A percentile compares a stretch with the other conserved stretches of the same genome.
Evolutionary conservation across 2,113 vertebrate species (phyloP).

Genomic region (Poecilia latipinna): DNA sequence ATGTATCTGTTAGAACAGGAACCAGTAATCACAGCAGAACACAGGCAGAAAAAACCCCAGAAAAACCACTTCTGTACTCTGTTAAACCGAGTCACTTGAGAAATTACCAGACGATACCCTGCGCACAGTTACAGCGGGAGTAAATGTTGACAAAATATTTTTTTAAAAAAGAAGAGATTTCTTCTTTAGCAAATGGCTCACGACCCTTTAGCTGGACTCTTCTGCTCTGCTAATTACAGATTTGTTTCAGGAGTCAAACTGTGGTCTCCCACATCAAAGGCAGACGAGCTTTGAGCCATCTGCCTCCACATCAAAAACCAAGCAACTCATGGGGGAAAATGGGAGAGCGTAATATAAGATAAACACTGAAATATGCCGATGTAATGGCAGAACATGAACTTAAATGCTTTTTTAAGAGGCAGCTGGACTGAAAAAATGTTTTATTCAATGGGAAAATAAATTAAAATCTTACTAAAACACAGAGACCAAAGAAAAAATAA

Average conservation of each 20-base stretch:
- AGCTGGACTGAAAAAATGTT: neutral
- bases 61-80: constrained; percentile 29
- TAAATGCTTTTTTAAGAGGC: neutral
- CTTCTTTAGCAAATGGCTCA: constrained; percentile 7
- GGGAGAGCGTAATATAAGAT: neutral
- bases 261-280: neutral
- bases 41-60: constrained; percentile 24
- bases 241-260: neutral
- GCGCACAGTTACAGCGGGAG: constrained; percentile 44
- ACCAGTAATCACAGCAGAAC: constrained; percentile 16
- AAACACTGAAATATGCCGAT: neutral
- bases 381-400: neutral
- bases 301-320: neutral
- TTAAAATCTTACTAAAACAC: neutral
- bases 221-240: constrained; percentile 6
- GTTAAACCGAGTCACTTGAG: constrained; percentile 37
- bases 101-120: constrained; percentile 51
- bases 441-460: no score
- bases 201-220: constrained; percentile 14
- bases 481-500: neutral
- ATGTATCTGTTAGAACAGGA: constrained; percentile 32
- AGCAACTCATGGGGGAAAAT: neutral
- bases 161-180: neutral
- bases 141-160: constrained; percentile 3
- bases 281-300: neutral